Evolutionary conservation across 37 sponge, comb jelly and placozoan species (phyloP).

Genomic region (Petrosia ficiformis): DNA sequence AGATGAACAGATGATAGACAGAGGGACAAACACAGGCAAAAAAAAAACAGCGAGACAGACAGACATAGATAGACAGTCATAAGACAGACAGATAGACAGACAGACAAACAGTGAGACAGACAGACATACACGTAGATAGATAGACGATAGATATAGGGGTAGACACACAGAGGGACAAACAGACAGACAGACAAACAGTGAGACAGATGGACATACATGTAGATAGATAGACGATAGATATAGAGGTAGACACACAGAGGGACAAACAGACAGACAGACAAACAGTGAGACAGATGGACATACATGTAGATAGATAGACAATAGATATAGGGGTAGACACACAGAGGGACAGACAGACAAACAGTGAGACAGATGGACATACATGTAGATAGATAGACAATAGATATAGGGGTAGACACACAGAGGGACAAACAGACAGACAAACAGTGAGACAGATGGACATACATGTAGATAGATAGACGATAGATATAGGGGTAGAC

Average conservation of each 20-base stretch:
- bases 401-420: too few relatives aligned
- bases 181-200: background rate
- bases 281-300: conserved; percentile 42
- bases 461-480: conserved; percentile 26
- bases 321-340: too few relatives aligned
- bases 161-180: background rate
- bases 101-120: background rate
- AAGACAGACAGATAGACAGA: background rate
- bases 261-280: background rate
- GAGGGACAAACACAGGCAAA: background rate
- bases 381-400: background rate
- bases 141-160: conserved; percentile 62
- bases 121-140: too few relatives aligned
- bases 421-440: conserved; percentile 46
- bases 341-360: conserved; percentile 65
- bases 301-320: background rate
- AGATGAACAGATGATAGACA: conserved; percentile 42
- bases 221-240: background rate
- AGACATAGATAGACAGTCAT: too few relatives aligned
- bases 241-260: too few relatives aligned
- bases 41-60: conserved; percentile 46
- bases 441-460: conserved; percentile 11
- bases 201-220: conserved; percentile 41
- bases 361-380: background rate
- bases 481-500: too few relatives aligned